phyloP scores from a whole-genome alignment of 2,888 invertebrate genomes.

The Coenonympha glycerion region DNA sequence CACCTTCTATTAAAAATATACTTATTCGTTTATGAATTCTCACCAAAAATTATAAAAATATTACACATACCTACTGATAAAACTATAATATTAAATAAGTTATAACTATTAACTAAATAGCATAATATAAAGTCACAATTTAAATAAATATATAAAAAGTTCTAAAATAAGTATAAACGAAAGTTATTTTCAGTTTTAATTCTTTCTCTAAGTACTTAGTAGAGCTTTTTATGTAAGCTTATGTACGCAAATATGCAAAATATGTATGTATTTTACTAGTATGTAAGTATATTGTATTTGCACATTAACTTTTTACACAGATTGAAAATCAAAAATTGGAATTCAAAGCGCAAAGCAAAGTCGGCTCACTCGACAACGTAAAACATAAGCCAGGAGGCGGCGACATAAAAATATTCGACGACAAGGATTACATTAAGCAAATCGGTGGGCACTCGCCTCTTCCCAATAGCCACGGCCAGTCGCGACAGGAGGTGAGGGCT shows the following conservation, averaged over 20 bases:
- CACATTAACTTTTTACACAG: conserved; percentile 76
- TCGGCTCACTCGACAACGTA: conserved; percentile 93
- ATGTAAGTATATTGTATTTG: conserved; percentile 46
- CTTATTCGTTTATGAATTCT: not conserved
- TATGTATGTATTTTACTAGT: conserved; percentile 34
- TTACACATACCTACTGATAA: not conserved
- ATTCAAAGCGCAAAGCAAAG: conserved; percentile 93
- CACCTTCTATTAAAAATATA: not conserved
- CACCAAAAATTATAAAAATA: not conserved
- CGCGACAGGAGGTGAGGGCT: conserved; percentile 71
- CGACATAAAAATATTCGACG: conserved; percentile 94
- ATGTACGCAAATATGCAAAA: not conserved
- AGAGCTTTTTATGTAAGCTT: conserved; percentile 14
- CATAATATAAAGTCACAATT: not conserved
- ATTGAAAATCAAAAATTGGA: conserved; percentile 93
- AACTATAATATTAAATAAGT: not conserved
- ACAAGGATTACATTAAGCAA: conserved; percentile 92
- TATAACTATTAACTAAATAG: not conserved
- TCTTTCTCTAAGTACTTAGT: not conserved
- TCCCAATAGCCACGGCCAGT: conserved; percentile 55
- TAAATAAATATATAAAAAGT: not conserved
- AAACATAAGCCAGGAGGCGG: conserved; percentile 95
- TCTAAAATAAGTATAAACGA: too few species aligned
- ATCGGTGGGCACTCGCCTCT: conserved; percentile 67
- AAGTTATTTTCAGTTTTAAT: not conserved